These are phyloP conservation scores for Platalea minor DNA, from an alignment of 2,797 vertebrate species.

Conservation along the genomic window DNA sequence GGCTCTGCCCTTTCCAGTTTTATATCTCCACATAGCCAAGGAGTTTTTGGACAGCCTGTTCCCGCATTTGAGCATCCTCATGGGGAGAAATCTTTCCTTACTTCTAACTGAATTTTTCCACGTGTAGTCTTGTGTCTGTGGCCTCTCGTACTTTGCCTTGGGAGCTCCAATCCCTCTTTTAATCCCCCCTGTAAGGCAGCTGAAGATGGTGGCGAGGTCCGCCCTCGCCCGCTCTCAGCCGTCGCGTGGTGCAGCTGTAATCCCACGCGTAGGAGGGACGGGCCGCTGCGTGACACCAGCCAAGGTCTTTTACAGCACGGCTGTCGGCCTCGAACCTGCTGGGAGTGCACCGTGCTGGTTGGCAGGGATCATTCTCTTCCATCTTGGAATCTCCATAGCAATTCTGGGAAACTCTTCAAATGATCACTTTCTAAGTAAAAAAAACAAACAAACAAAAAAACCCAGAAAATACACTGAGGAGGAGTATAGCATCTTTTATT, in stretches of 20 bases:
- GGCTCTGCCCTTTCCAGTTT: background rate
- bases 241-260: accelerated
- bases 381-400: background rate
- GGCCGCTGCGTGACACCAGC: background rate
- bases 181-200: background rate
- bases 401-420: background rate
- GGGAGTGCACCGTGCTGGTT: background rate
- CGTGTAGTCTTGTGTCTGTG: background rate
- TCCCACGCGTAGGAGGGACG: accelerated
- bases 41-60: background rate
- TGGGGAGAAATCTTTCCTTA: background rate
- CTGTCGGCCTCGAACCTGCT: background rate
- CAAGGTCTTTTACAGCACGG: background rate
- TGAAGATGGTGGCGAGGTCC: background rate
- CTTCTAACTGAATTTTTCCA: background rate
- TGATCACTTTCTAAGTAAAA: background rate
- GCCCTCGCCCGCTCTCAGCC: background rate
- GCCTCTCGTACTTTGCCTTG: background rate
- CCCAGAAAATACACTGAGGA: background rate
- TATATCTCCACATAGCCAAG: background rate
- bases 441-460: background rate
- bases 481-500: background rate
- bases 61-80: background rate
- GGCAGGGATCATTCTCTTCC: background rate
- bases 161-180: background rate